phyloP scores from a whole-genome alignment of 1,140 invertebrate genomes.

The Euwallacea similis region DNA sequence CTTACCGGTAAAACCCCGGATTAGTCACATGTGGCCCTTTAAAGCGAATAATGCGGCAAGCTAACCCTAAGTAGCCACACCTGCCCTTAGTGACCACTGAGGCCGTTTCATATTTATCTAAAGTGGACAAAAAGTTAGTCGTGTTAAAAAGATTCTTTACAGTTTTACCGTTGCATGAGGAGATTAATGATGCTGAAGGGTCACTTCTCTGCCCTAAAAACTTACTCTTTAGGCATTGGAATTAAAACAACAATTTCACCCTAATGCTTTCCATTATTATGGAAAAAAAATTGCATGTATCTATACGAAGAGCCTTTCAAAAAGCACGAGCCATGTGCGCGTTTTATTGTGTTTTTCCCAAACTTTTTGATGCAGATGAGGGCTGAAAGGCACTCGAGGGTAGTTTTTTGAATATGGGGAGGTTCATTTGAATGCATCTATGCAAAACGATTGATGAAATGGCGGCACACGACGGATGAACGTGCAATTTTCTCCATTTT shows the following conservation, averaged over 20 bases:
- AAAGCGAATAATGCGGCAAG: slow-evolving; percentile 24
- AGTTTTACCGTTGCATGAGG: slow-evolving; percentile 14
- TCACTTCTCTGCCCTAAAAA: not conserved
- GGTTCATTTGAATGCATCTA: slow-evolving; percentile 5
- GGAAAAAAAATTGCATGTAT: too few relatives aligned
- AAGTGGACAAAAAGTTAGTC: slow-evolving; percentile 32
- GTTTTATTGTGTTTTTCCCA: slow-evolving; percentile 30
- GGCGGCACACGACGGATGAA: slow-evolving; percentile 30
- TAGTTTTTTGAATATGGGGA: slow-evolving; percentile 13
- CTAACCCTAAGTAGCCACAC: slow-evolving; percentile 37
- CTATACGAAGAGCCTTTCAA: too few relatives aligned
- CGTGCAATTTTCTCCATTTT: not conserved
- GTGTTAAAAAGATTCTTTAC: slow-evolving; percentile 24
- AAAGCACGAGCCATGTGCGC: slow-evolving; percentile 12
- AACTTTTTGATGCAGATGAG: slow-evolving; percentile 21
- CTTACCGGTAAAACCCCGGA: slow-evolving; percentile 36
- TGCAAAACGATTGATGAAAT: slow-evolving; percentile 29
- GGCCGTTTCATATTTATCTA: slow-evolving; percentile 20
- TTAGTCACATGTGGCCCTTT: slow-evolving; percentile 39
- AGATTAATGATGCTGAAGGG: slow-evolving; percentile 21
- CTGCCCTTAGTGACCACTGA: slow-evolving; percentile 33
- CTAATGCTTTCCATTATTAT: too few relatives aligned
- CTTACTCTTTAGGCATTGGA: not conserved
- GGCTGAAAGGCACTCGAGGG: not conserved
- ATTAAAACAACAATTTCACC: too few relatives aligned